Evolutionary conservation across 2,797 vertebrate species (phyloP), one percentile per base, ranked within the genome.

Genomic region (Gymnopithys bicolor): DNA sequence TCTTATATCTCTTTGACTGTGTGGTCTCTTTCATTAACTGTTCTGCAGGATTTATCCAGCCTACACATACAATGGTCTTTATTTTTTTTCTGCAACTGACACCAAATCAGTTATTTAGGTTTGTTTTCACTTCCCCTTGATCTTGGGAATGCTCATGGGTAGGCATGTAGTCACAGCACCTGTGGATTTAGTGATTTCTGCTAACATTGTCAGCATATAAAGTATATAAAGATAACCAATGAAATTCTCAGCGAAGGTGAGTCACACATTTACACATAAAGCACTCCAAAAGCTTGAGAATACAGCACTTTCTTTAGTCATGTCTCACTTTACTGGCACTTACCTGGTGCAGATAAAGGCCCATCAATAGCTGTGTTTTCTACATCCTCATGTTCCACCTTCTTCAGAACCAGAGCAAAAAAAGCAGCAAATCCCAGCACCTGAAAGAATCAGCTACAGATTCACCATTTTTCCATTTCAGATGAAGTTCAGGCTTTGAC

Each of bases 351-450:
- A 87, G 95, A 93, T 49, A 99, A 93, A 46, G 84, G 84, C 10
- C 97, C 97, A 7, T 97, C 97, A 48, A 99, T 95, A 56, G 96
- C 90, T 68, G 97, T 96, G 45, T 98, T 97, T 89, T 97, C 98
- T 25, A 98, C 99, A 62, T 99, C 99, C 68, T 99, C 98, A 10
- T 98, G 98, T 81, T 99, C 99, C 19, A 98, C 97, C 84, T 98
- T 99, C 97, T 99, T 99, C 83, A 99, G 97, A 93, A 99, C 99
- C 58, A 99, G 98, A 64, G 99, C 98, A 96, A 99, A 99, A 97
- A 99, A 99, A 84, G 99, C 98, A 84, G 99, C 99, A 97, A 99
- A 99, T 63, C 99, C 99, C 93, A 99, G 97, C 79, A 99, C 99
- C 99, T 99, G 94, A 89, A 97, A 93, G 73, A 69, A 28, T 92